Evolutionary conservation across 1,140 invertebrate species (phyloP).

Genomic region (Pogonus chalceus): DNA sequence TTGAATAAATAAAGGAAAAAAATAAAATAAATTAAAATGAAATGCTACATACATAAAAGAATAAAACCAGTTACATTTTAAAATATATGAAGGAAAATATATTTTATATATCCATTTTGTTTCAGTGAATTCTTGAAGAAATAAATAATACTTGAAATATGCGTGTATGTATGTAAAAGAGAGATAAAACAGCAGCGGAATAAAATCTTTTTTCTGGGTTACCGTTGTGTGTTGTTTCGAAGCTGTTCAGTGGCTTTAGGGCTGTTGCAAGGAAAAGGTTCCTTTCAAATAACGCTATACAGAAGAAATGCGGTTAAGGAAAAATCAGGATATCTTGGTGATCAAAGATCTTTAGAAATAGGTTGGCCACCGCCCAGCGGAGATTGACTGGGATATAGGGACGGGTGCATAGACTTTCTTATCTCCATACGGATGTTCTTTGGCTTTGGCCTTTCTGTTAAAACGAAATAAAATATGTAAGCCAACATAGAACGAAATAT

Average conservation of each 20-base stretch:
- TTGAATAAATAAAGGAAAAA: too few species aligned
- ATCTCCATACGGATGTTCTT: background rate
- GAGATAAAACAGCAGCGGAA: too few species aligned
- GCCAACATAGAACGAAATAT: background rate
- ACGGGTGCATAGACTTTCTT: background rate
- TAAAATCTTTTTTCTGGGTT: too few species aligned
- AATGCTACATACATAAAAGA: too few species aligned
- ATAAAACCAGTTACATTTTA: too few species aligned
- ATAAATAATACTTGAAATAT: too few species aligned
- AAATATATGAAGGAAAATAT: too few species aligned
- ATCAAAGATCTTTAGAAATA: slow-evolving; percentile 5
- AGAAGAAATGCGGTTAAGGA: slow-evolving; percentile 1
- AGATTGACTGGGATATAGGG: slow-evolving; percentile 1
- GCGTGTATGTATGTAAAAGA: too few species aligned
- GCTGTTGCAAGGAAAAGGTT: background rate
- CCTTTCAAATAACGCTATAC: background rate
- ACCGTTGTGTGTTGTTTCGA: background rate
- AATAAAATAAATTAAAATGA: too few species aligned
- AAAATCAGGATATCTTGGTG: slow-evolving; percentile 3
- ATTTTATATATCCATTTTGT: too few species aligned
- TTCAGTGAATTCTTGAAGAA: too few species aligned
- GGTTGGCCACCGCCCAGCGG: background rate
- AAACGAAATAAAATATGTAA: background rate
- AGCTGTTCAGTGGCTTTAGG: background rate
- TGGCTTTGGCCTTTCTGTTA: background rate